Base-by-base conservation (phyloP, 2,888 invertebrate species). In the Brenthis hecate region DNA sequence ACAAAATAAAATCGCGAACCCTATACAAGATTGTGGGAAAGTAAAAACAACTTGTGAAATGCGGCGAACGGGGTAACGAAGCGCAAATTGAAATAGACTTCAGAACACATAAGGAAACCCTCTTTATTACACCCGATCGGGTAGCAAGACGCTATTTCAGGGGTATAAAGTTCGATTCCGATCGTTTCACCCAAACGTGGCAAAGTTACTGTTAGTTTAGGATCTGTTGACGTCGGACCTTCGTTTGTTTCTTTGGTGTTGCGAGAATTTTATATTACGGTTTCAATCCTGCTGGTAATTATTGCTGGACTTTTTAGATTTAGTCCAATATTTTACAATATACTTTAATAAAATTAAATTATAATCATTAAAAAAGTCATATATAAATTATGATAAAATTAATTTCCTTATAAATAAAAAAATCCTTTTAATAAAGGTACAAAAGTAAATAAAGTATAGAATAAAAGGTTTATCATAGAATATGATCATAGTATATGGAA, bases 1-100 rank as follows among this genome's bases (percentile, higher is more conserved):
- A 50, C n/a, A 60, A 48, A 60, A 28, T 16, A 57, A 56, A 19
- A 55, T 65, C 47, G 54, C 53, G 48, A 48, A 48, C 53, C 43
- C 14, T 48, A 48, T 61, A 70, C 11, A 62, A 55, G 43, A 23
- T 56, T 58, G 48, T 50, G 51, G 60, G 32, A 43, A 43, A 48
- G 43, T 65, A 76, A 77, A 79, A 82, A 80, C 74, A 78, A 77
- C 74, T 76, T 71, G 67, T 68, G 72, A 70, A 74, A 73, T 72
- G 73, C 71, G 65, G 66, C 57, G 57, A 74, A 74, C 77, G 74
- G 77, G 76, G 77, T 85, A 85, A 85, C 85, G 82, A 85, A 84
- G 83, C 80, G 80, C 76, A 79, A 82, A 82, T 79, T 77, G 80
- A 78, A 81, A 82, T 80, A 78, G 78, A 81, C 78, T 79, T 77